These are phyloP conservation scores for Prenolepis imparis DNA, from an alignment of 2,888 invertebrate genomes.

Conservation along the genomic window DNA sequence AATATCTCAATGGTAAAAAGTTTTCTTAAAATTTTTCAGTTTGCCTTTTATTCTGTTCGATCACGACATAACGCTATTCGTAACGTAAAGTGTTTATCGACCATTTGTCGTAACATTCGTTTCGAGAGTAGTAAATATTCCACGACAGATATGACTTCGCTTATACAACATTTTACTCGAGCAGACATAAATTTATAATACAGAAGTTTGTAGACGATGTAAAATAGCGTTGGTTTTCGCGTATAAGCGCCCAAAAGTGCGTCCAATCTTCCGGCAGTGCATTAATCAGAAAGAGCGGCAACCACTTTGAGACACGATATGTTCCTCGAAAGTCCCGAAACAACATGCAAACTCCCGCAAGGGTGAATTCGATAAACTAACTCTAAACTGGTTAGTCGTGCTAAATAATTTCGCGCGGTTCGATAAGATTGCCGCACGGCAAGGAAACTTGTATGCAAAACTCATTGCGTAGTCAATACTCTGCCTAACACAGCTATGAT, in stretches of 20 bases:
- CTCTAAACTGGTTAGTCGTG: conserved; percentile 52
- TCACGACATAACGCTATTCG: background rate
- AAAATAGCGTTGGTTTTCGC: conserved; percentile 9
- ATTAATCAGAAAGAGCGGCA: conserved; percentile 74
- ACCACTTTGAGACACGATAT: conserved; percentile 52
- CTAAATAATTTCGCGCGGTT: conserved; percentile 59
- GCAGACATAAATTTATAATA: conserved; percentile 8
- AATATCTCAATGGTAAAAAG: background rate
- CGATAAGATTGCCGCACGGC: conserved; percentile 37
- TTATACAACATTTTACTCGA: conserved; percentile 12
- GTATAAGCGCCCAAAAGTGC: conserved; percentile 19
- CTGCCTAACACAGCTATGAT: conserved; percentile 5
- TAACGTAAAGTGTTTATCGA: conserved; percentile 16
- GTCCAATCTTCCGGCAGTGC: conserved; percentile 32
- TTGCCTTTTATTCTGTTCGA: background rate
- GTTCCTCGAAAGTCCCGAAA: conserved; percentile 44
- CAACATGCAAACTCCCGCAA: conserved; percentile 44
- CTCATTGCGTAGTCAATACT: too few species aligned
- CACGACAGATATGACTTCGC: background rate
- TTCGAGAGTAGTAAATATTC: conserved; percentile 14
- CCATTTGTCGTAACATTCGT: conserved; percentile 3
- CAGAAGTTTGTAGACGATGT: conserved; percentile 14
- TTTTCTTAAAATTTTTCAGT: background rate
- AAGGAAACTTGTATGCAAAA: conserved; percentile 47
- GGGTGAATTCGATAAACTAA: conserved; percentile 53